Evolutionary conservation across 1,140 invertebrate genomes (phyloP).

Genomic region (Vollenhovia emeryi): DNA sequence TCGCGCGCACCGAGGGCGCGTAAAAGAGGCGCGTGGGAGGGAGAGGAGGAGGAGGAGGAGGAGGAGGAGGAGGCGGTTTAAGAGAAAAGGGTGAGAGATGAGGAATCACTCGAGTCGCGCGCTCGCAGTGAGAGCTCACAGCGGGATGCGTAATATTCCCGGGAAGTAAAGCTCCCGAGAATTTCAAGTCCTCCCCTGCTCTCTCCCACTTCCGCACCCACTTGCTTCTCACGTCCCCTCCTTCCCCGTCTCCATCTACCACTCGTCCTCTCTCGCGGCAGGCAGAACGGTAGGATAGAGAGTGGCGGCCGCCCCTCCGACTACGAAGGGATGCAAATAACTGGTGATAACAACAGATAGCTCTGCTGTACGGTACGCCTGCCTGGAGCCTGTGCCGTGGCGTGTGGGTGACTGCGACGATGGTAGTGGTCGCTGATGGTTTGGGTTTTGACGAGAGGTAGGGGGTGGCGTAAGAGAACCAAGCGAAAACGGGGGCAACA

Average conservation of each 20-base stretch:
- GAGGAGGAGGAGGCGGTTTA: slow-evolving; percentile 41
- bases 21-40: slow-evolving; percentile 8
- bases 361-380: slow-evolving; percentile 70
- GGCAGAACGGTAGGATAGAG: slow-evolving; percentile 57
- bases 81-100: slow-evolving; percentile 72
- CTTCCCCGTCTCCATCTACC: neutral
- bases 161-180: slow-evolving; percentile 82
- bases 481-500: slow-evolving; percentile 37
- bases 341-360: slow-evolving; percentile 84
- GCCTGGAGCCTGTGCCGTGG: slow-evolving; percentile 21
- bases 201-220: slow-evolving; percentile 28
- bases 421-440: slow-evolving; percentile 64
- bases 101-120: slow-evolving; percentile 77
- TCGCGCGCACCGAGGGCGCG: slow-evolving; percentile 57
- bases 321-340: slow-evolving; percentile 83
- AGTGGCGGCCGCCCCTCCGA: slow-evolving; percentile 64
- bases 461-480: slow-evolving; percentile 44
- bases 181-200: slow-evolving; percentile 75
- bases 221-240: slow-evolving; percentile 27
- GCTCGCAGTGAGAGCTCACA: slow-evolving; percentile 63
- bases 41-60: slow-evolving; percentile 4
- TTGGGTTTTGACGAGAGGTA: slow-evolving; percentile 64
- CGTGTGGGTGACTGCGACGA: slow-evolving; percentile 69
- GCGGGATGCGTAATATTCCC: slow-evolving; percentile 80
- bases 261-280: slow-evolving; percentile 61